Conservation (phyloP, 2,888 invertebrate genomes). For the Horisme vitalbata region DNA sequence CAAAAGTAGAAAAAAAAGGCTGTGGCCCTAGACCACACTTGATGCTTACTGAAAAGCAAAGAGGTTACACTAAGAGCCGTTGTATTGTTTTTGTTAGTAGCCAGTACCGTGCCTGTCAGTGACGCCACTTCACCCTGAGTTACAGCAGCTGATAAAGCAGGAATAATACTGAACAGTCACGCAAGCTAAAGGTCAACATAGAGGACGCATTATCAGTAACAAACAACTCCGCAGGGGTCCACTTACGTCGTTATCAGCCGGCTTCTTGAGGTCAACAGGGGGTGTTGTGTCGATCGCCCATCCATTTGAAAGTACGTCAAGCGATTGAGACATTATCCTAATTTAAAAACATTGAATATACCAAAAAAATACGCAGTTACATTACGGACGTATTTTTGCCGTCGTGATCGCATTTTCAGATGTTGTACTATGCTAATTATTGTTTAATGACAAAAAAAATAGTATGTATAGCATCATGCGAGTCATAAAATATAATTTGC, state of each 20-base stretch:
- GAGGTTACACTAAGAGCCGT: no score
- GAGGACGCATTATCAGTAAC: constrained; percentile 60
- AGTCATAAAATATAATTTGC: no score
- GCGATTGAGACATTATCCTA: constrained; percentile 58
- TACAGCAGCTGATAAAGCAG: constrained; percentile 34
- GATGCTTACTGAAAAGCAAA: neutral
- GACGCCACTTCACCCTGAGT: constrained; percentile 26
- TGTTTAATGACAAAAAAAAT: no score
- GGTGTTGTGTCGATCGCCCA: constrained; percentile 75
- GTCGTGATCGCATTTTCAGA: constrained; percentile 26
- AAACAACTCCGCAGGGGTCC: constrained; percentile 77
- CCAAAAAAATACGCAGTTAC: constrained; percentile 33
- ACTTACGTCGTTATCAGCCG: constrained; percentile 74
- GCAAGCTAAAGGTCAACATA: constrained; percentile 49
- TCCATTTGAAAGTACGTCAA: constrained; percentile 62
- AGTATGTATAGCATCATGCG: no score
- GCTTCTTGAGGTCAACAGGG: constrained; percentile 69
- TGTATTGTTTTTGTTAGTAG: no score
- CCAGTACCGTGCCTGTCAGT: constrained; percentile 12
- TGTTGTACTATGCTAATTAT: no score
- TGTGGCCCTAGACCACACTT: neutral
- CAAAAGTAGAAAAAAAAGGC: neutral
- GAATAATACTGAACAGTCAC: constrained; percentile 37
- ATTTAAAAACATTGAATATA: constrained; percentile 18
- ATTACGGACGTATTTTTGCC: constrained; percentile 33